phyloP scores from a whole-genome alignment of 1,140 invertebrate genomes.

The Oreohelix idahoensis region DNA sequence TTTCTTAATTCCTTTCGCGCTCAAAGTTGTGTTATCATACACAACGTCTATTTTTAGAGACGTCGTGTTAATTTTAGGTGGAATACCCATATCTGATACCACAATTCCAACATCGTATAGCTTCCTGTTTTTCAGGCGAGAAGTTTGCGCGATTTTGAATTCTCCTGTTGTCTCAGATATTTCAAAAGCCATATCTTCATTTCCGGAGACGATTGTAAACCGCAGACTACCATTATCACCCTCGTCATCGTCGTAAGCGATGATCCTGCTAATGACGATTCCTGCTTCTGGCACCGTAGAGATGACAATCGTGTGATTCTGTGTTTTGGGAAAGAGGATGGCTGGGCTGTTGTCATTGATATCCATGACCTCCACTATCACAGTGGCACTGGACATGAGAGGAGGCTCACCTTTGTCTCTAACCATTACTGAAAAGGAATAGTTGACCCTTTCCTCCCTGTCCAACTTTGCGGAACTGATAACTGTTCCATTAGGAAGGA shows the following conservation, averaged over 20 bases:
- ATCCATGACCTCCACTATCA: slow-evolving; percentile 56
- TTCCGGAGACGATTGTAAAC: slow-evolving; percentile 87
- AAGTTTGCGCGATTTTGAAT: slow-evolving; percentile 78
- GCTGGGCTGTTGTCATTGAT: slow-evolving; percentile 60
- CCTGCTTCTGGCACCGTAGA: slow-evolving; percentile 85
- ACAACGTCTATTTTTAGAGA: slow-evolving; percentile 41
- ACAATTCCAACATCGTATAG: slow-evolving; percentile 41
- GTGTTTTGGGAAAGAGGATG: slow-evolving; percentile 82
- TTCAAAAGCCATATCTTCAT: slow-evolving; percentile 84
- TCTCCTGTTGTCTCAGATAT: slow-evolving; percentile 88
- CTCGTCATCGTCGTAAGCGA: slow-evolving; percentile 61
- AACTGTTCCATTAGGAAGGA: slow-evolving; percentile 86
- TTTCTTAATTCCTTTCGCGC: neutral
- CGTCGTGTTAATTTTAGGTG: slow-evolving; percentile 32
- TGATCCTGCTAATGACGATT: slow-evolving; percentile 73
- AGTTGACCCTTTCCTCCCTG: slow-evolving; percentile 84
- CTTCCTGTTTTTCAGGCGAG: slow-evolving; percentile 37
- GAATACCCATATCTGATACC: slow-evolving; percentile 42
- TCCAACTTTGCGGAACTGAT: slow-evolving; percentile 93
- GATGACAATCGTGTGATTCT: slow-evolving; percentile 85
- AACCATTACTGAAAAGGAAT: slow-evolving; percentile 87
- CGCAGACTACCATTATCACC: slow-evolving; percentile 90
- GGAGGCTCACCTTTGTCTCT: slow-evolving; percentile 72
- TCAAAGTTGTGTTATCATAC: slow-evolving; percentile 43
- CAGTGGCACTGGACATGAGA: slow-evolving; percentile 47